Conservation (phyloP, 2,797 vertebrate species). For the Phaenicophaeus curvirostris region DNA sequence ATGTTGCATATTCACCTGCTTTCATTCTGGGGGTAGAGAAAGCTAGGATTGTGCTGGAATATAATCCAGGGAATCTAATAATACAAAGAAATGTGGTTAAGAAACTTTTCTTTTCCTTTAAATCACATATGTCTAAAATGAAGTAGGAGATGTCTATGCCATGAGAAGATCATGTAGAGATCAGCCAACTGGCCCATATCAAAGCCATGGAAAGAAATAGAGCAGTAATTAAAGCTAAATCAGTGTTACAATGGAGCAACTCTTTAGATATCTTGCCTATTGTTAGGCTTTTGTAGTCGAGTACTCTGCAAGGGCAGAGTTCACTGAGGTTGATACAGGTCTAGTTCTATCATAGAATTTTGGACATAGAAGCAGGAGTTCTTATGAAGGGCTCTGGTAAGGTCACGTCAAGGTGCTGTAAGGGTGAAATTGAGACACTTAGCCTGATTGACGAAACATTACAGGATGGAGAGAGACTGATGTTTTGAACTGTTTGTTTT, state of each 20-base stretch:
- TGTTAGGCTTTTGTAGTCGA: not conserved
- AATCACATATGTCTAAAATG: not conserved
- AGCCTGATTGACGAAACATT: not conserved
- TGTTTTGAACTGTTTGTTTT: not conserved
- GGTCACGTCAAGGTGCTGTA: not conserved
- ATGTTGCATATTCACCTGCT: not conserved
- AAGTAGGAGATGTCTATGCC: not conserved
- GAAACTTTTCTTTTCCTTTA: not conserved
- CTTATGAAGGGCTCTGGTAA: not conserved
- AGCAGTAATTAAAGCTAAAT: not conserved
- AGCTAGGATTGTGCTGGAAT: not conserved
- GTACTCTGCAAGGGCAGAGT: not conserved
- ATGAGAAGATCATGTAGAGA: rapidly evolving
- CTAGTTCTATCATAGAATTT: not conserved
- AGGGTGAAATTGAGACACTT: not conserved
- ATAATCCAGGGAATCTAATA: not conserved
- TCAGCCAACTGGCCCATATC: not conserved
- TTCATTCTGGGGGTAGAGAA: not conserved
- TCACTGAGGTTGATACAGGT: not conserved
- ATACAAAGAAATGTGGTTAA: not conserved
- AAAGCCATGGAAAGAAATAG: not conserved
- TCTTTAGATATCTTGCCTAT: not conserved
- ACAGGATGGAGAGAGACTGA: not conserved
- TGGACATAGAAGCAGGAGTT: not conserved
- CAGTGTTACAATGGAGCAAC: not conserved